Evolutionary conservation across 2,113 vertebrate species (phyloP), one percentile per base, ranked within the genome.

Genomic region (Mirounga angustirostris): DNA sequence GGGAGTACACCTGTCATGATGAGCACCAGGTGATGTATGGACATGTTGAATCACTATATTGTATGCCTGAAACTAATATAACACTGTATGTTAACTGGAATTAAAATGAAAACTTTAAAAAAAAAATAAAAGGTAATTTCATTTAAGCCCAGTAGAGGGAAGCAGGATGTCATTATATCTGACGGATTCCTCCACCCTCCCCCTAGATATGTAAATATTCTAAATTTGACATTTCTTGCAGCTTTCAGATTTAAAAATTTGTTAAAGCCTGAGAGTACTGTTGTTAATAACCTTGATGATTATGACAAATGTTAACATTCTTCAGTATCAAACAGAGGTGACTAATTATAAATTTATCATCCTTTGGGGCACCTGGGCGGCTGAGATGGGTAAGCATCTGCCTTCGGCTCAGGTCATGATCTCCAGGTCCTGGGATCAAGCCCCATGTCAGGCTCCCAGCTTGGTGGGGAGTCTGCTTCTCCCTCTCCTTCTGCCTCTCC

Each of bases 121-220:
- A 22, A 43, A 22, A 40, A 71, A 71, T 81, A n/a, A 76, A 88
- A 86, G 59, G 26, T 40, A 85, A 88, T 96, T 95, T 88, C n/a
- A 87, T 36, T 71, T 78, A 94, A 54, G 16, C 18, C 65, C 87
- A 96, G 50, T 36, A 94, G 92, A 89, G 76, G 83, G 71, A 97
- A 91, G 46, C 69, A 96, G 54, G 14, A 58, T 65, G 30, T 79
- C 61, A 80, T n/a, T 46, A 73, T 50, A 96, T 81, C 21, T 33
- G 14, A 46, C 2, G 8, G 12, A 79, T 81, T 91, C 54, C 36
- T 78, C 73, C 21, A 65, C 40, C 54, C 36, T 52, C 24, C 54
- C 10, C 69, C 22, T 21, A 71, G 18, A 59, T 52, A 93, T 8
- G 26, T 28, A 56, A 87, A 46, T 26, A 63, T 50, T 52, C 61